These are phyloP conservation scores for Pelobates fuscus DNA, from an alignment of 2,113 vertebrate species.

Conservation along the genomic window DNA sequence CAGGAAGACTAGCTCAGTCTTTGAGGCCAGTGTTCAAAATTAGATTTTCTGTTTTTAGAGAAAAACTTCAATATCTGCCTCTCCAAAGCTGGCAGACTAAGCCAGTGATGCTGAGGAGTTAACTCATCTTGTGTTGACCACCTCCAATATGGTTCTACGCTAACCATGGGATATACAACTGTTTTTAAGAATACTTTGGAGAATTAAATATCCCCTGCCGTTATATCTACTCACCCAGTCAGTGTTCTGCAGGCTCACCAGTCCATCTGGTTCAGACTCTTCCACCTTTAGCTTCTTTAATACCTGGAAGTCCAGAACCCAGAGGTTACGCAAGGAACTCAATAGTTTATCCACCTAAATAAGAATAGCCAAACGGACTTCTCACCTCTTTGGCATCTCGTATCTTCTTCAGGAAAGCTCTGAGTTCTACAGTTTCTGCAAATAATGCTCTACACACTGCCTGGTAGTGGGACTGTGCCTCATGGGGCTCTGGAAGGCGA, in stretches of 20 bases:
- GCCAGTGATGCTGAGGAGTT: no score
- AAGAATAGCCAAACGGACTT: neutral
- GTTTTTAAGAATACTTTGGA: no score
- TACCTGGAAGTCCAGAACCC: slow-evolving; percentile 68
- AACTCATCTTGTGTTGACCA: no score
- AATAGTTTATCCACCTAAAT: neutral
- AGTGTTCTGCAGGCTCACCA: slow-evolving; percentile 75
- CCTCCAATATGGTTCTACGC: no score
- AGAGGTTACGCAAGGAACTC: neutral
- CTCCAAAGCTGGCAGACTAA: no score
- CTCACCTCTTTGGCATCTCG: slow-evolving; percentile 88
- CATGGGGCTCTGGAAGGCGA: slow-evolving; percentile 73
- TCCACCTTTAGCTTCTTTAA: slow-evolving; percentile 84
- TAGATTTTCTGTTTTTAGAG: no score
- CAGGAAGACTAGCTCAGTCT: no score
- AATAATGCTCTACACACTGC: slow-evolving; percentile 90
- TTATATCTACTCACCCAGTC: slow-evolving; percentile 81
- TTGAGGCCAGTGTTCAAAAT: no score
- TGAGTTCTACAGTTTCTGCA: slow-evolving; percentile 88
- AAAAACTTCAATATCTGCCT: no score
- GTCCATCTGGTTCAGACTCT: slow-evolving; percentile 67
- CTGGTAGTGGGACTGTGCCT: slow-evolving; percentile 87
- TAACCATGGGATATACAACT: no score
- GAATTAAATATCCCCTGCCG: no score
- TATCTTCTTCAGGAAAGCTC: slow-evolving; percentile 87